Base-by-base conservation (phyloP, 53 echinoderm and acorn worm species). In the Echinometra lucunter region DNA sequence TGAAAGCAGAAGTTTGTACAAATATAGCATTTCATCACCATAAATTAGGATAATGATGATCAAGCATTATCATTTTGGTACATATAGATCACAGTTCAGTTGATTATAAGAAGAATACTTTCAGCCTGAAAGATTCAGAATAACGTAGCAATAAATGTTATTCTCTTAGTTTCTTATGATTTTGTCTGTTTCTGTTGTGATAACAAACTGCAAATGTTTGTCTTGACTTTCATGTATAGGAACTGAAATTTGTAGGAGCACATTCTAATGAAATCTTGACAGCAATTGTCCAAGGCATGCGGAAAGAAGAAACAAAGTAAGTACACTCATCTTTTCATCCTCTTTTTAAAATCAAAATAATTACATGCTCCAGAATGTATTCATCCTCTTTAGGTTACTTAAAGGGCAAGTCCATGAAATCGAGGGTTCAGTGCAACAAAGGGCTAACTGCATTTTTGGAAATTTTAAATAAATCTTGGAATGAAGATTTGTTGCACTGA, bases 281-380 rank as follows among this genome's bases (percentile, higher is more conserved):
- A 95, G 99, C 99, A 37, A 99, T 99, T n/a, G 97, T 99, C 34
- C 99, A 99, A 95, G 99, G 99, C 66, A 97, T 99, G 96, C 94
- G 99, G 89, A 96, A 97, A 78, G 99, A 99, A 90, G 99, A 98
- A 95, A 42, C 66, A 63, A 98, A 97, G 98, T 98, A 78, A 96
- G 95, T 95, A 6, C 34, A 45, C 37, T 27, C 1, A 81, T 58
- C 49, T 28, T 49, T 27, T 85, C 21, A 53, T 85, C 49, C 17
- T 85, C 2, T 47, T 53, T 45, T 85, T 40, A 2, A 85, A 53
- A 85, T 81, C 18, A 6, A 18, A 21, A 40, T 4, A 1, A 19
- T 18, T n/a, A n/a, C n/a, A n/a, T n/a, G n/a, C n/a, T n/a, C n/a
- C n/a, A n/a, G n/a, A n/a, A n/a, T n/a, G n/a, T n/a, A n/a, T n/a